Conservation (phyloP, 1,140 invertebrate genomes). For the Penaeus japonicus region DNA sequence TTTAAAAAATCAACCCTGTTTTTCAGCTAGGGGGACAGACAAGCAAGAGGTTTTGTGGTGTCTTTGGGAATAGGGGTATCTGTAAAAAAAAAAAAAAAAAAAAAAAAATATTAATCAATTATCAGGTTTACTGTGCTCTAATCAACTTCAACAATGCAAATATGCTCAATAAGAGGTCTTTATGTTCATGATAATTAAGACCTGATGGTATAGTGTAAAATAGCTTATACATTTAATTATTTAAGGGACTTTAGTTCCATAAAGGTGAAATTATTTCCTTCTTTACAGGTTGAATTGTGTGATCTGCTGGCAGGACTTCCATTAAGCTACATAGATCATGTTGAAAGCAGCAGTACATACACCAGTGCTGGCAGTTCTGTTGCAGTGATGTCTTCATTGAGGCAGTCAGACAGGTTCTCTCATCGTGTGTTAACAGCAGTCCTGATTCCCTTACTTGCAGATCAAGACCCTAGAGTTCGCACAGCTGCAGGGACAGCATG, state of each 20-base stretch:
- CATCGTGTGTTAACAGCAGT: slow-evolving; percentile 71
- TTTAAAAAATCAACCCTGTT: no score
- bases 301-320: slow-evolving; percentile 65
- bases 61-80: no score
- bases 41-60: no score
- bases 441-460: slow-evolving; percentile 73
- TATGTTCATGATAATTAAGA: no score
- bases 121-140: no score
- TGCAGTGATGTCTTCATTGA: not conserved
- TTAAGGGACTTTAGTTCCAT: not conserved
- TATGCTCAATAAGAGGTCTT: no score
- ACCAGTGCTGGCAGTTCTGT: slow-evolving; percentile 33
- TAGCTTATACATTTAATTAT: no score
- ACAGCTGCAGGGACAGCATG: slow-evolving; percentile 75
- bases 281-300: slow-evolving; percentile 65
- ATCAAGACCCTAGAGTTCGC: slow-evolving; percentile 81
- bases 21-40: no score
- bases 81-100: no score
- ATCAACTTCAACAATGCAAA: no score
- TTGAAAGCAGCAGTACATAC: slow-evolving; percentile 60
- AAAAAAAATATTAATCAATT: no score
- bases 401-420: slow-evolving; percentile 39
- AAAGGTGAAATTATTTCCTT: not conserved
- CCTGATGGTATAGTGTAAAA: no score
- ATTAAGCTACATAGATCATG: slow-evolving; percentile 64